Evolutionary conservation across 2,797 vertebrate species (phyloP), one percentile per base, ranked within the genome.

Genomic region (Amblyopsis hoosieri): DNA sequence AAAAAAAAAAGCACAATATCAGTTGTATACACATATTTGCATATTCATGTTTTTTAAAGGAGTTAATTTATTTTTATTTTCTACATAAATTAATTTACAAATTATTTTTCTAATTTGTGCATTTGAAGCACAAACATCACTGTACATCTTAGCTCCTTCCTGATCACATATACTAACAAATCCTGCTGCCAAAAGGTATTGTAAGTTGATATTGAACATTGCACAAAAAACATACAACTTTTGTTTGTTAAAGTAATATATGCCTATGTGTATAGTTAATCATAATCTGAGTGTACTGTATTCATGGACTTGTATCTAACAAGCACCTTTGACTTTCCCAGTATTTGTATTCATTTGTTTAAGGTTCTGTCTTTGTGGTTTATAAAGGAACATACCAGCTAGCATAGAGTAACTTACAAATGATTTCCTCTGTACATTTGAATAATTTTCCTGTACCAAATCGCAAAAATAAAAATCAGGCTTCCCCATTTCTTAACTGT

Each of bases 61-160:
- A 76, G 61, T 77, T 80, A 57, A 80, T 82, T 88, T 85, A 76
- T 86, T 84, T 86, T 80, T 64, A 31, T 62, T 71, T 81, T 81
- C 78, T 62, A 31, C 78, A 80, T 91, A 64, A 87, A 84, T 87
- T 83, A 73, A 80, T 89, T 75, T 66, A 82, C 77, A 86, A 79
- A 82, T 76, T 87, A 87, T 91, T 91, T 90, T 91, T 90, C 74
- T 90, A 90, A 84, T 78, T 72, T 63, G 75, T 86, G 75, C 48
- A 63, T 81, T 86, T 75, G 71, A 79, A 62, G 63, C 52, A 54
- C 73, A 88, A 88, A 84, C 76, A 42, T 83, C 12, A n/a, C 69
- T 86, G 74, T 82, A 77, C 72, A 75, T 70, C 1, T 67, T 47
- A 3, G 46, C 52, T 66, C 75, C 52, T 46, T 23, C 52, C 54